phyloP scores from a whole-genome alignment of 2,797 vertebrate genomes.

The Acanthurus tractus region DNA sequence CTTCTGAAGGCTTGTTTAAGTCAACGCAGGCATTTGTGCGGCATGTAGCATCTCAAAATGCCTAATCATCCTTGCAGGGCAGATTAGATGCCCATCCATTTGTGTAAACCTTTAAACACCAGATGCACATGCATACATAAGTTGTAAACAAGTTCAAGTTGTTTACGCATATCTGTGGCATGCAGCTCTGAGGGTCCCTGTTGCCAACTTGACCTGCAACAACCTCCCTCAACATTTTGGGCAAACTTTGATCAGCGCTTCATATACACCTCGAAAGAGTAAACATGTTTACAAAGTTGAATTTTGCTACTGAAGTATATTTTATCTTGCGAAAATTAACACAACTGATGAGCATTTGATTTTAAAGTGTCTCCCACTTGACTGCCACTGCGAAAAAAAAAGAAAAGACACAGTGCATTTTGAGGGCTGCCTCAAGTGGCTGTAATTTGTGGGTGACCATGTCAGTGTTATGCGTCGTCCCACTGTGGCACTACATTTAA shows the following conservation, averaged over 20 bases:
- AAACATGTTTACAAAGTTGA: conserved; percentile 69
- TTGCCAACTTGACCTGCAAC: conserved; percentile 54
- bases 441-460: conserved; percentile 60
- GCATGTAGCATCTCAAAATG: conserved; percentile 27
- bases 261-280: conserved; percentile 51
- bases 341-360: conserved; percentile 13
- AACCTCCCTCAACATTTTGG: conserved; percentile 46
- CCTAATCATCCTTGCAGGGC: conserved; percentile 32
- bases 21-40: conserved; percentile 19
- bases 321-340: conserved; percentile 23
- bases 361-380: conserved; percentile 7
- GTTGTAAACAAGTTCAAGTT: conserved; percentile 67
- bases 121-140: conserved; percentile 7
- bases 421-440: background rate
- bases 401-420: background rate
- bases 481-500: conserved; percentile 44
- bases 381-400: conserved; percentile 1
- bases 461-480: conserved; percentile 63
- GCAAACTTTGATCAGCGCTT: conserved; percentile 39
- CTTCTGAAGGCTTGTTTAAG: conserved; percentile 28
- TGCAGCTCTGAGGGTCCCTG: conserved; percentile 52
- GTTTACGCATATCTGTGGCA: conserved; percentile 60
- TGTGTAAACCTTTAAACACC: conserved; percentile 33
- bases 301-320: conserved; percentile 19
- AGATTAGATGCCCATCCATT: conserved; percentile 37